Evolutionary conservation across 2,888 invertebrate genomes (phyloP).

Genomic region (Sycophila texana): DNA sequence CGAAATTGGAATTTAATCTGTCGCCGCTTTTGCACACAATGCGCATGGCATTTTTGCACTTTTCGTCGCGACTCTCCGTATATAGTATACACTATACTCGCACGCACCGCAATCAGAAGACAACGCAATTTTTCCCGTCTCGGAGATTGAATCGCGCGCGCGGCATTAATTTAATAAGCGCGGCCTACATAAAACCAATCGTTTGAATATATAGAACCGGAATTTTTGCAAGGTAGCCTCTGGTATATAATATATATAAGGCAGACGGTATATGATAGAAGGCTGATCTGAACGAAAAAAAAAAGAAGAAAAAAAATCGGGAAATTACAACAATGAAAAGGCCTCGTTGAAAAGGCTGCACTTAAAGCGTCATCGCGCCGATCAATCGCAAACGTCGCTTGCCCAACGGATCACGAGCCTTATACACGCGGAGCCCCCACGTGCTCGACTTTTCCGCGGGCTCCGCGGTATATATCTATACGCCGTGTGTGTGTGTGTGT

Average conservation of each 20-base stretch:
- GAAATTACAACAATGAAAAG: neutral
- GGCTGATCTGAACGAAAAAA: neutral
- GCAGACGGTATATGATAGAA: too few species aligned
- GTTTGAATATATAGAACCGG: too few species aligned
- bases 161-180: too few species aligned
- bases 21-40: neutral
- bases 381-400: slow-evolving; percentile 15
- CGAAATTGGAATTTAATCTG: slow-evolving; percentile 13
- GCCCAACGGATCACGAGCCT: neutral
- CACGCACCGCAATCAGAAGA: neutral
- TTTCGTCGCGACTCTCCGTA: neutral
- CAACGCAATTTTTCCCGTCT: too few species aligned
- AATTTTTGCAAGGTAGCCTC: too few species aligned
- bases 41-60: neutral
- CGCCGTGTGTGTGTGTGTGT: too few species aligned
- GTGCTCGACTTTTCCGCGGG: neutral
- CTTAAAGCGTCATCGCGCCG: neutral
- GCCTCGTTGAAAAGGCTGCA: neutral
- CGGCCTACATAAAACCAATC: too few species aligned
- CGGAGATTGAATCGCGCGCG: too few species aligned
- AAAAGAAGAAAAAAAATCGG: neutral
- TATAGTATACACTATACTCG: neutral
- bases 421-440: neutral
- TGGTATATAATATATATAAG: too few species aligned
- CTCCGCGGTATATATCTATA: too few species aligned